Evolutionary conservation across 1,140 invertebrate genomes (phyloP).

Genomic region (Prorops nasuta): DNA sequence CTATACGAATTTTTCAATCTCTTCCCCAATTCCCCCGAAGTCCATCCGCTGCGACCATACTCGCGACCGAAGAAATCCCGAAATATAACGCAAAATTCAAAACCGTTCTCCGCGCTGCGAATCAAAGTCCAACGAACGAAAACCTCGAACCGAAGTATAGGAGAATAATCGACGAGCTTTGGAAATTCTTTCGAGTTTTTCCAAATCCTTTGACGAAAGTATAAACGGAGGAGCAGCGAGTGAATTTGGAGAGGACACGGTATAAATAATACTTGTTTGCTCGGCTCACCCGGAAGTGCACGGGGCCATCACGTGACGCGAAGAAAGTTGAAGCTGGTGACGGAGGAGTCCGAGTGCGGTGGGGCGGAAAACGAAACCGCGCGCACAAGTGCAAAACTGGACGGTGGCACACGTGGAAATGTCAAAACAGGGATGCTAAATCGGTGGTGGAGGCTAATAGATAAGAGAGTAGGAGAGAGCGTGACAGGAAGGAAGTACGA

Average conservation of each 20-base stretch:
- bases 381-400: too few relatives aligned
- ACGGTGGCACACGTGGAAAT: too few relatives aligned
- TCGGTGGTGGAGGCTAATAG: neutral
- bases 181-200: too few relatives aligned
- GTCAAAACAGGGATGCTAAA: too few relatives aligned
- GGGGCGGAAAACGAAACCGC: too few relatives aligned
- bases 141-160: neutral
- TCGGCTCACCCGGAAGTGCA: neutral
- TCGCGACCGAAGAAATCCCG: too few relatives aligned
- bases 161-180: too few relatives aligned
- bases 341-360: slow-evolving; percentile 6
- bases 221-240: neutral
- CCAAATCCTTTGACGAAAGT: neutral
- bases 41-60: too few relatives aligned
- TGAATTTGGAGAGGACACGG: neutral
- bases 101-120: neutral
- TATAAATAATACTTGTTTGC: neutral
- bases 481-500: neutral
- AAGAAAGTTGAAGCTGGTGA: neutral
- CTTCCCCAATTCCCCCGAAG: too few relatives aligned
- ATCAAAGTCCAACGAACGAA: neutral
- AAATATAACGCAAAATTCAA: too few relatives aligned
- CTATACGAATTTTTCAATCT: too few relatives aligned
- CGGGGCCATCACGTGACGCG: neutral
- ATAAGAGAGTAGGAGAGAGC: neutral